A percentile compares a stretch with the other conserved stretches of the same genome.
phyloP scores from a whole-genome alignment of 1,140 invertebrate species.

The Bemisia tabaci region DNA sequence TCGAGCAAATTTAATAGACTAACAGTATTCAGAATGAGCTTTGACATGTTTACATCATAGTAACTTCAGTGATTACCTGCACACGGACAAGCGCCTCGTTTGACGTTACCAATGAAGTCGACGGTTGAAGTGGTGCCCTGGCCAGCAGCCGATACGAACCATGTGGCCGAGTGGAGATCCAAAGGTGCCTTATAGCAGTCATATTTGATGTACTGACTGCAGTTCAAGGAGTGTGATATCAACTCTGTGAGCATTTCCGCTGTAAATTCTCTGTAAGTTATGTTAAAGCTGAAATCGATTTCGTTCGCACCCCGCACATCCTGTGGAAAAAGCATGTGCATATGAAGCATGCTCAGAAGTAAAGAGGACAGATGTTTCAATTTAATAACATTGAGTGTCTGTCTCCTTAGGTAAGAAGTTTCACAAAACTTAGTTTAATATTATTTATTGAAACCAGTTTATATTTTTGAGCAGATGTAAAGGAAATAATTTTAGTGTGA shows the following conservation, averaged over 20 bases:
- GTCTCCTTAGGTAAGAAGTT: too few relatives aligned
- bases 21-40: too few relatives aligned
- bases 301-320: constrained; percentile 62
- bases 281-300: constrained; percentile 64
- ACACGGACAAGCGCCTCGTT: constrained; percentile 45
- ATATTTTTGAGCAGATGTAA: too few relatives aligned
- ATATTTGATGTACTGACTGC: constrained; percentile 80
- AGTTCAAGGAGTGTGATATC: constrained; percentile 75
- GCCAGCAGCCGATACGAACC: constrained; percentile 69
- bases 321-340: constrained; percentile 22
- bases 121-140: constrained; percentile 44
- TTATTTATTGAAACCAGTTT: too few relatives aligned
- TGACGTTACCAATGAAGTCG: constrained; percentile 70
- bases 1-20: too few relatives aligned
- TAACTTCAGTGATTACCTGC: constrained; percentile 47
- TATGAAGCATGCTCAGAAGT: too few relatives aligned
- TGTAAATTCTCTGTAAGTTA: constrained; percentile 76
- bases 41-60: too few relatives aligned
- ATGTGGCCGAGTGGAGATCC: constrained; percentile 74
- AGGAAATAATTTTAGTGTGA: too few relatives aligned
- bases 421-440: too few relatives aligned
- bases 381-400: too few relatives aligned
- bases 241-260: constrained; percentile 79
- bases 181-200: constrained; percentile 79
- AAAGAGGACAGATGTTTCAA: too few relatives aligned